Conservation (phyloP, 2,113 vertebrate genomes). For the Chaenogobius annularis region DNA sequence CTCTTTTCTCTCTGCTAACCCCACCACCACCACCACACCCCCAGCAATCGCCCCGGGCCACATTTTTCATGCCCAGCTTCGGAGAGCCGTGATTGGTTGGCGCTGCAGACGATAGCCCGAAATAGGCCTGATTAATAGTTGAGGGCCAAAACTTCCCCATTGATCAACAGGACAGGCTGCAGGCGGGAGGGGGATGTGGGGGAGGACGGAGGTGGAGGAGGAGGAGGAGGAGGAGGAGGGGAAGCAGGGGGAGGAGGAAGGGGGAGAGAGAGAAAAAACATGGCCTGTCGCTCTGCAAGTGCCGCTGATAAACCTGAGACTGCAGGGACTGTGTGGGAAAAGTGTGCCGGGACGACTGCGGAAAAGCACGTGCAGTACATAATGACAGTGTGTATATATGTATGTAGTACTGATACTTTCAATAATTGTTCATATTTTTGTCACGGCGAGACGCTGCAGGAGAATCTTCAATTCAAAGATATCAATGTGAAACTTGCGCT, state of each 20-base stretch:
- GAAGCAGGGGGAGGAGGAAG: conserved; percentile 29
- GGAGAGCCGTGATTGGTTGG: conserved; percentile 78
- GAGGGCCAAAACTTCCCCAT: conserved; percentile 81
- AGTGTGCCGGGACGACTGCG: no score
- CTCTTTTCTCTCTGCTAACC: conserved; percentile 27
- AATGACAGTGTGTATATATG: no score
- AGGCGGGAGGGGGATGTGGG: conserved; percentile 3
- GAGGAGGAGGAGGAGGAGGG: conserved; percentile 52
- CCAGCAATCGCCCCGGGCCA: conserved; percentile 49
- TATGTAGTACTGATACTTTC: no score
- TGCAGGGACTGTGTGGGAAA: not conserved
- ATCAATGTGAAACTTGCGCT: no score
- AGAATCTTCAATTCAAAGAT: no score
- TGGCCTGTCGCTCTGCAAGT: conserved; percentile 65
- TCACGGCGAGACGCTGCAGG: no score
- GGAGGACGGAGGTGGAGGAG: conserved; percentile 30
- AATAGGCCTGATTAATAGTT: conserved; percentile 83
- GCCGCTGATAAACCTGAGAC: conserved; percentile 70
- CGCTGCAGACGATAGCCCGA: conserved; percentile 79
- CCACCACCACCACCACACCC: conserved; percentile 16
- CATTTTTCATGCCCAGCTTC: conserved; percentile 83
- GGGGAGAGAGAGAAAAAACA: conserved; percentile 71
- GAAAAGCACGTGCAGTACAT: conserved; percentile 1
- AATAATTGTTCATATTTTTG: no score
- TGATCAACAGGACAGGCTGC: conserved; percentile 78